These are phyloP conservation scores for Scaptomyza parva DNA, from an alignment of 2,888 invertebrate species.

Conservation along the genomic window DNA sequence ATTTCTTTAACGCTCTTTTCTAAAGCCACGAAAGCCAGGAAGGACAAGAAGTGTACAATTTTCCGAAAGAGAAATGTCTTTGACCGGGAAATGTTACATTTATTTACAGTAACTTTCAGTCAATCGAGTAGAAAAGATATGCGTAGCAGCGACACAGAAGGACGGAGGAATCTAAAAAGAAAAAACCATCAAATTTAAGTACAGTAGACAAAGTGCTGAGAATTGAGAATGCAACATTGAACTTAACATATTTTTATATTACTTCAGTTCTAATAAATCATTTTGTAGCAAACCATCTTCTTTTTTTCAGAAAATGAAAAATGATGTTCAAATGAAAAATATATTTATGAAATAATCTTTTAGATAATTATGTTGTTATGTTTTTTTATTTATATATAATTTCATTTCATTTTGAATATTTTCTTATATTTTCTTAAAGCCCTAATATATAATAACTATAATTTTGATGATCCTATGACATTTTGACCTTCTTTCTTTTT, in stretches of 20 bases:
- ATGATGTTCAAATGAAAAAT: too few relatives aligned
- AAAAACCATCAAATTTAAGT: background rate
- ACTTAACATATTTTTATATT: too few relatives aligned
- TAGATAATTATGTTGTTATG: too few relatives aligned
- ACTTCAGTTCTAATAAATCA: too few relatives aligned
- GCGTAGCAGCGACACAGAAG: background rate
- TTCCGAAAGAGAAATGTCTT: conserved; percentile 6
- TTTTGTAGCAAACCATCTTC: too few relatives aligned
- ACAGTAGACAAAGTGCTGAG: background rate
- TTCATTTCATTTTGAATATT: too few relatives aligned
- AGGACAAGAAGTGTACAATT: background rate
- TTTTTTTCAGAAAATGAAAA: too few relatives aligned
- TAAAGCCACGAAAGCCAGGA: conserved; percentile 26
- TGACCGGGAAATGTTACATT: conserved; percentile 43
- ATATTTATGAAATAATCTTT: too few relatives aligned
- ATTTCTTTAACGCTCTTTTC: conserved; percentile 26
- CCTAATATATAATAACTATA: background rate
- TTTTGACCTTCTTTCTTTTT: background rate
- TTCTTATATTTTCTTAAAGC: background rate
- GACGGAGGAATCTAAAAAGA: background rate
- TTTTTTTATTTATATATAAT: too few relatives aligned
- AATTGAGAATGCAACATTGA: background rate
- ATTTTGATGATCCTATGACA: background rate
- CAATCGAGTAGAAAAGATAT: background rate
- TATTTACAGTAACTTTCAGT: conserved; percentile 26